These are phyloP conservation scores for Cirrhinus molitorella DNA, from an alignment of 2,797 vertebrate genomes.

Conservation along the genomic window DNA sequence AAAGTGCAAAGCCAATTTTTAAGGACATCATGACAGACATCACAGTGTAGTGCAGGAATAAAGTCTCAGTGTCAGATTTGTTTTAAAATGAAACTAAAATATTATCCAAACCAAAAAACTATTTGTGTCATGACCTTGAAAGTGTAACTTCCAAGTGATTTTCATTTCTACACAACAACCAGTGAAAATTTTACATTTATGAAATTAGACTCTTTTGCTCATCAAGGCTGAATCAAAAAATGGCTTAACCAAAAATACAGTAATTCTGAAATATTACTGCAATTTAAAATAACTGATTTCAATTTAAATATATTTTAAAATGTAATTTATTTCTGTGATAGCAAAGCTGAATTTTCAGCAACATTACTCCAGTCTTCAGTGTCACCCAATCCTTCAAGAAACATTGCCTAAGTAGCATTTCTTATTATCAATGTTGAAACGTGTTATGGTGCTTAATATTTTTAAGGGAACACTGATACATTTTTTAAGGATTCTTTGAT, in stretches of 20 bases:
- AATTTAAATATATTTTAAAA: not conserved
- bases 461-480: not conserved
- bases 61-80: not conserved
- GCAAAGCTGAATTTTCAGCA: not conserved
- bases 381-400: not conserved
- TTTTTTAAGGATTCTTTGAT: not conserved
- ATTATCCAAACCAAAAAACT: not conserved
- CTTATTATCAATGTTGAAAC: too few species aligned
- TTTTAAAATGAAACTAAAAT: not conserved
- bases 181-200: too few species aligned
- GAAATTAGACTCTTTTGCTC: not conserved
- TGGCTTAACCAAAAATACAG: not conserved
- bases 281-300: not conserved
- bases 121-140: not conserved
- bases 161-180: not conserved
- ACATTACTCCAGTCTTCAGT: not conserved
- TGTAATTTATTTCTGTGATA: not conserved
- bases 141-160: not conserved
- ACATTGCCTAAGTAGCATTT: not conserved
- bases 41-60: not conserved
- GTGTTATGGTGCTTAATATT: not conserved
- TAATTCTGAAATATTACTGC: not conserved
- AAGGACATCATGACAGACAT: not conserved
- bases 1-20: not conserved
- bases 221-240: not conserved